A percentile compares a stretch with the other conserved stretches of the same genome.
Evolutionary conservation across 1,140 invertebrate species (phyloP).

Genomic region (Psix sp.): DNA sequence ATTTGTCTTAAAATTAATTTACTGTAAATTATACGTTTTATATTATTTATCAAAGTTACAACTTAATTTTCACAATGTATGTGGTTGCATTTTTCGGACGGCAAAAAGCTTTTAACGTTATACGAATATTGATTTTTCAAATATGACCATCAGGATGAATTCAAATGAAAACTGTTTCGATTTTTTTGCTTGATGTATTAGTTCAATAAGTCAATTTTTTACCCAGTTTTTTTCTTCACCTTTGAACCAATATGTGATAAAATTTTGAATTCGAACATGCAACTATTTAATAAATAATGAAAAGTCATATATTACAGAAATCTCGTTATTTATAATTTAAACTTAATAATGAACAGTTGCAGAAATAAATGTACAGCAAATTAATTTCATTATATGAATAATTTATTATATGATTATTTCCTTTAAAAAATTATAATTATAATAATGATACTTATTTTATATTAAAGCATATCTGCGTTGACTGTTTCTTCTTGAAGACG

Average conservation of each 20-base stretch:
- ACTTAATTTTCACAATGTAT: constrained; percentile 14
- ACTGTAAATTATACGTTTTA: too few relatives aligned
- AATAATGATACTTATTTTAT: too few relatives aligned
- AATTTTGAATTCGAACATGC: too few relatives aligned
- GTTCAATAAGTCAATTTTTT: constrained; percentile 11
- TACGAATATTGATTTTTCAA: constrained; percentile 28
- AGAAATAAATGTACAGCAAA: too few relatives aligned
- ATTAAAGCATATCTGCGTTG: too few relatives aligned
- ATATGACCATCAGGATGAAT: constrained; percentile 24
- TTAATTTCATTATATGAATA: too few relatives aligned
- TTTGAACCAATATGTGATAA: background rate
- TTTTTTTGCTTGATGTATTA: constrained; percentile 12
- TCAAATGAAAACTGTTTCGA: constrained; percentile 18
- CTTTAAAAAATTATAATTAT: too few relatives aligned
- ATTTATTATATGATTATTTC: too few relatives aligned
- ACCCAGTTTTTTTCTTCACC: background rate
- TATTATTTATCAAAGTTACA: background rate
- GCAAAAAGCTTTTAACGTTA: constrained; percentile 19
- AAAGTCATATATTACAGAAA: too few relatives aligned
- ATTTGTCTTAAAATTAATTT: background rate
- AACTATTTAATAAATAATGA: too few relatives aligned
- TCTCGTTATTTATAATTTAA: too few relatives aligned
- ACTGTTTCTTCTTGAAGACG: constrained; percentile 7
- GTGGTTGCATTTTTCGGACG: constrained; percentile 3
- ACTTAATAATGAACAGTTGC: too few relatives aligned